These are phyloP conservation scores for Eulemur albifrons DNA, from an alignment of 2,797 vertebrate species.

Conservation along the genomic window DNA sequence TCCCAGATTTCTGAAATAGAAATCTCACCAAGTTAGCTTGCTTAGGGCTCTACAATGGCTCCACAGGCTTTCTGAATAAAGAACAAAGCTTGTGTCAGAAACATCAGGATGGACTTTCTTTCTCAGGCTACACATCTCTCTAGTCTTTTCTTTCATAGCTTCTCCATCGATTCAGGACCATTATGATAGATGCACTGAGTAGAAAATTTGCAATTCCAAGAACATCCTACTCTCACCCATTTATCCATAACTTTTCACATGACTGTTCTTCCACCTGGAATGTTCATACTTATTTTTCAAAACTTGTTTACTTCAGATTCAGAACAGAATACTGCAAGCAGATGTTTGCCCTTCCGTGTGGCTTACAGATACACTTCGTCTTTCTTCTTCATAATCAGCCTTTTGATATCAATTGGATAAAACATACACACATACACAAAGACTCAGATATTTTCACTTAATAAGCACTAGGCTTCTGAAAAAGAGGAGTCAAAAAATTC, in stretches of 20 bases:
- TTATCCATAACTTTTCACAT: neutral
- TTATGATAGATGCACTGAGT: neutral
- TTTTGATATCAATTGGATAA: neutral
- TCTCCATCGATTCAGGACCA: neutral
- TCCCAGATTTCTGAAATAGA: conserved; percentile 11
- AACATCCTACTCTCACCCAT: neutral
- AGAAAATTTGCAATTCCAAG: neutral
- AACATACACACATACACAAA: neutral
- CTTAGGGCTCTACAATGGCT: neutral
- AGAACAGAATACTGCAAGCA: neutral
- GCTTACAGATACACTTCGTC: neutral
- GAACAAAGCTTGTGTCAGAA: neutral
- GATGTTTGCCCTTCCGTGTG: neutral
- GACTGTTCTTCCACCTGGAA: neutral
- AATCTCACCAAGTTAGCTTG: neutral
- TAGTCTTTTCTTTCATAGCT: neutral
- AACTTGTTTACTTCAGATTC: neutral
- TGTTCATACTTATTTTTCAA: neutral
- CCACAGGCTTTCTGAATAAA: neutral
- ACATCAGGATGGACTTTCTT: neutral
- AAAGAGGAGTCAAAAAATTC: neutral
- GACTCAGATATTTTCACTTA: neutral
- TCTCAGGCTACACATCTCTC: neutral
- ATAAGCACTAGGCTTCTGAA: neutral
- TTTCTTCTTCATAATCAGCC: neutral